Evolutionary conservation across 2,888 invertebrate genomes (phyloP).

Genomic region (Drosophila helvetica): DNA sequence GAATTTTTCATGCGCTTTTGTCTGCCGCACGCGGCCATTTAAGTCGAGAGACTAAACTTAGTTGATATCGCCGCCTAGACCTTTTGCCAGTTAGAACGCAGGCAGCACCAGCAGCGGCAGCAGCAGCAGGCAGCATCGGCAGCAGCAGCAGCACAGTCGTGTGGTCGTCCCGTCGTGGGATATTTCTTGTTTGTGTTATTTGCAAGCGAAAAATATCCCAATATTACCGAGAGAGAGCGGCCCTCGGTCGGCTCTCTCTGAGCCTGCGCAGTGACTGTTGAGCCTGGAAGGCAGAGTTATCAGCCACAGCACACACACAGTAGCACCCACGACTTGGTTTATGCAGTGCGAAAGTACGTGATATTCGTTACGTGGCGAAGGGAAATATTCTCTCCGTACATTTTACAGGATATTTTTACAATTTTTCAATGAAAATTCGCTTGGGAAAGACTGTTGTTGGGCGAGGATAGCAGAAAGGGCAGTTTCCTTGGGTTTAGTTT

Average conservation of each 20-base stretch:
- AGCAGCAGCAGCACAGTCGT: constrained; percentile 7
- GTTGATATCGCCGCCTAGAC: constrained; percentile 48
- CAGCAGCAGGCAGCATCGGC: not conserved
- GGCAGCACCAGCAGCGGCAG: not conserved
- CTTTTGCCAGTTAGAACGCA: constrained; percentile 65
- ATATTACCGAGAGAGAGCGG: constrained; percentile 8
- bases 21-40: constrained; percentile 80
- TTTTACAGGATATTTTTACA: not conserved
- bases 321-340: constrained; percentile 11
- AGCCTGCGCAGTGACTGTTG: constrained; percentile 44
- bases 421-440: not conserved
- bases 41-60: constrained; percentile 78
- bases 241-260: not conserved
- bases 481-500: not conserved
- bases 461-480: not conserved
- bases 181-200: constrained; percentile 9
- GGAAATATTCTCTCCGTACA: not conserved
- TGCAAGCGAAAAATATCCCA: constrained; percentile 29
- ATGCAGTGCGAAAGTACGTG: not conserved
- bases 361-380: not conserved
- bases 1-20: constrained; percentile 81
- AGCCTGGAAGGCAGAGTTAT: constrained; percentile 56
- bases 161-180: constrained; percentile 19
- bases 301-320: constrained; percentile 46
- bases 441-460: not conserved